Evolutionary conservation across 2,113 vertebrate species (phyloP), one percentile per base, ranked within the genome.

Genomic region (Tetrax tetrax): DNA sequence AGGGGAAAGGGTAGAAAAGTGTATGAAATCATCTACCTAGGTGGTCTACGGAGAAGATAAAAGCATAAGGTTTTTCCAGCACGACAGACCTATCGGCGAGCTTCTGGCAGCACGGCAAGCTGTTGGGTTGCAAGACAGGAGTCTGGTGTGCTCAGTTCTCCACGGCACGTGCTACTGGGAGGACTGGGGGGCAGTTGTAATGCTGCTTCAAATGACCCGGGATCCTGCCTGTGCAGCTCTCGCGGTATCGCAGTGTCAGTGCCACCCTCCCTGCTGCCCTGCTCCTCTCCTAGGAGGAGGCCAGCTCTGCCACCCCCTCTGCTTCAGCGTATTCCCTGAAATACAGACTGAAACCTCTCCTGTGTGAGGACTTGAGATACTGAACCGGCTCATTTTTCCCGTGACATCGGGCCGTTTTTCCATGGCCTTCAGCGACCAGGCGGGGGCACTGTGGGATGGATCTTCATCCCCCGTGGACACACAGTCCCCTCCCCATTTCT

Each of bases 401-500:
- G 1, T 8, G 41, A 22, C 11, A 18, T 8, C 0, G 12, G 4
- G 17, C 29, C 12, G 4, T 38, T 41, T 15, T n/a, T 50, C 43
- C 35, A 14, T 8, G 6, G 54, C 24, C 13, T 41, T 41, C 74
- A 38, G 74, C 1, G 31, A 57, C 27, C 74, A 56, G 35, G 57
- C 0, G 5, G 29, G 56, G 47, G 77, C 81, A 87, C 83, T 83
- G 81, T 5, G 10, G 54, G 4, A 63, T 27, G 54, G 4, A 63
- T 27, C 69, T 59, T 31, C 43, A 64, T 4, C 27, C 47, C 6
- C 31, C 3, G 2, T 1, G 37, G 14, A 6, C 25, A 7, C 35
- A 4, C 0, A 0, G 25, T 6, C 10, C 10, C 11, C 0, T 6
- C 10, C 10, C 11, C 0, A 0, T 10, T 75, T 59, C 63, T 43